Evolutionary conservation across 2,888 invertebrate species (phyloP), one percentile per base, ranked within the genome.

Genomic region (Amblyjoppa fuscipennis): DNA sequence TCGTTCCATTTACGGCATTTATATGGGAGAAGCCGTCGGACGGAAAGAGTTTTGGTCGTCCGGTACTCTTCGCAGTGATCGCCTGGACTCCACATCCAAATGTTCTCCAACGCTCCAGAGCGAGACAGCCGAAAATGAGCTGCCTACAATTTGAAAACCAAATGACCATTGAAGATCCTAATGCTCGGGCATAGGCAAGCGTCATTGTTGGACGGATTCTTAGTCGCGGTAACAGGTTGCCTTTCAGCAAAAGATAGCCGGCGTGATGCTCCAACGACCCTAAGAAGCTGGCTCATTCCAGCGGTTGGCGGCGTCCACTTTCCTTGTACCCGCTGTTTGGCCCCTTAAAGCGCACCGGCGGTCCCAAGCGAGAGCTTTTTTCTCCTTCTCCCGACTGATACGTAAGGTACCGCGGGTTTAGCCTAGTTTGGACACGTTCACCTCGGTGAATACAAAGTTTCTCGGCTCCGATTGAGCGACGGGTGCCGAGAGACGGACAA

Each of bases 341-440:
- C 45, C 73, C 80, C 73, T 66, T 66, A 71, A 70, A 79, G 79
- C 71, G 64, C 59, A 1, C 45, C 61, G 70, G 25, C 49, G 61
- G 20, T 20, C 34, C 64, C 73, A 45, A 73, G 20, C 53, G 41
- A 13, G 71, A 73, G 73, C 66, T 89, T 90, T 89, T 88, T 89
- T 70, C 70, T 73, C 76, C 31, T 80, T 79, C 82, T 79, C 87
- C 82, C 88, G 87, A 85, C 86, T 76, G 83, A 90, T 89, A 89
- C 88, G 88, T 87, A 89, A 90, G 90, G 88, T 84, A 89, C 90
- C 91, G 91, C 81, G 86, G 85, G 88, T 87, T 90, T 87, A 90
- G 89, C 91, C 91, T 90, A 91, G 91, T 92, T 92, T 91, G 91
- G 92, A 59, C 89, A 89, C 90, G 90, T 87, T 87, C 87, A 87